Percentiles rank a stretch among this genome's conserved stretches.
Conservation (phyloP, 1,140 invertebrate genomes). For the Lepidotrigona ventralis region DNA sequence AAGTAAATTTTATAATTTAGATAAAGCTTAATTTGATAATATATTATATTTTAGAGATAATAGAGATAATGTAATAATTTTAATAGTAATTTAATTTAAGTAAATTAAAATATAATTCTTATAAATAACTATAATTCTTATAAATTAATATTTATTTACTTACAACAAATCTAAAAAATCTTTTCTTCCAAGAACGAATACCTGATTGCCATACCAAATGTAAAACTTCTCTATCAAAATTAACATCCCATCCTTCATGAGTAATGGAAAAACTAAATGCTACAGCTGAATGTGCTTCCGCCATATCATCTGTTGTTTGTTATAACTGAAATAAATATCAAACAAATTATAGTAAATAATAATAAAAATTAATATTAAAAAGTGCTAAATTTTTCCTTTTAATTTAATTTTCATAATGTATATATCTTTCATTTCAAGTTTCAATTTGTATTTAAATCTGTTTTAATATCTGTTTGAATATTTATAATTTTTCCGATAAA, state of each 20-base stretch:
- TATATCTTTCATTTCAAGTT: background rate
- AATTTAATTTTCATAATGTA: background rate
- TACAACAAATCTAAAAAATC: constrained; percentile 92
- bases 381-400: background rate
- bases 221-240: constrained; percentile 97
- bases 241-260: constrained; percentile 98
- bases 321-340: constrained; percentile 40
- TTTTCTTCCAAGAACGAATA: constrained; percentile 95
- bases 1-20: no score
- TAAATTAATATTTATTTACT: constrained; percentile 61
- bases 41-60: no score
- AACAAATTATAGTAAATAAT: background rate
- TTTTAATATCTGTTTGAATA: no score
- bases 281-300: constrained; percentile 98
- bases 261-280: constrained; percentile 98
- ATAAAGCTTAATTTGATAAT: no score
- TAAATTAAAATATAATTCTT: background rate
- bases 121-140: background rate
- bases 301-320: constrained; percentile 84
- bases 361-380: background rate
- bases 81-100: no score
- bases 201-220: constrained; percentile 95
- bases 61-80: no score
- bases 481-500: background rate
- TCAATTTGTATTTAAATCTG: background rate